phyloP scores from a whole-genome alignment of 2,888 invertebrate genomes.

The Spodoptera picta region DNA sequence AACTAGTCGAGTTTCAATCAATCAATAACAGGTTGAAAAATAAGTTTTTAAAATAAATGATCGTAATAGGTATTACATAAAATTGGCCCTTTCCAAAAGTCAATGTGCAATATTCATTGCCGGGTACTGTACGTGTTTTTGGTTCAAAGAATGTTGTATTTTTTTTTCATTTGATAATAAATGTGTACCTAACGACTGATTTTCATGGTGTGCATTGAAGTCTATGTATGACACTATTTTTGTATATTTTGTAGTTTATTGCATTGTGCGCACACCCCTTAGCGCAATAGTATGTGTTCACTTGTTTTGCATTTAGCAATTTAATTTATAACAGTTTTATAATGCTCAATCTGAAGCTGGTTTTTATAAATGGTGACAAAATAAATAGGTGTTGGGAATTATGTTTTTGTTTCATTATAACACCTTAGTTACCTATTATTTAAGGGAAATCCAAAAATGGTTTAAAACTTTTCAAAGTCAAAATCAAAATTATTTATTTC shows the following conservation, averaged over 20 bases:
- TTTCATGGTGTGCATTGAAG: constrained; percentile 22
- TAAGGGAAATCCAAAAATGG: too few relatives aligned
- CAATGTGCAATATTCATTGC: too few relatives aligned
- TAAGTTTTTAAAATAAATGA: too few relatives aligned
- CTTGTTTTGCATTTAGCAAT: constrained; percentile 35
- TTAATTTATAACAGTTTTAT: constrained; percentile 44
- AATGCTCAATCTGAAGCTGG: constrained; percentile 33
- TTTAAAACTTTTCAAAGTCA: too few relatives aligned
- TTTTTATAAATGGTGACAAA: constrained; percentile 50
- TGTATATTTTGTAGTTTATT: constrained; percentile 45
- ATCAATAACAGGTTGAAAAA: too few relatives aligned
- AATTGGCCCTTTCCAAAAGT: too few relatives aligned
- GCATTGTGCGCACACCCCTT: constrained; percentile 25
- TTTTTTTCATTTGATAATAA: constrained; percentile 2
- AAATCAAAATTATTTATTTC: too few relatives aligned
- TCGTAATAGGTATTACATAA: too few relatives aligned
- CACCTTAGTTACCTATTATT: not conserved
- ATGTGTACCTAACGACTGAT: not conserved
- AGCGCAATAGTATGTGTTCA: constrained; percentile 41
- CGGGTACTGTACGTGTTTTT: not conserved
- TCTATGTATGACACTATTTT: constrained; percentile 32
- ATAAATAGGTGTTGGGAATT: constrained; percentile 63
- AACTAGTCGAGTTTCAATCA: too few relatives aligned
- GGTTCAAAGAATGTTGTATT: constrained; percentile 2
- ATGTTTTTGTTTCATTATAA: constrained; percentile 26